A percentile compares a stretch with the other conserved stretches of the same genome.
Evolutionary conservation across 92 coral and sea anemone genomes (phyloP).

Genomic region (Phymanthus crucifer): DNA sequence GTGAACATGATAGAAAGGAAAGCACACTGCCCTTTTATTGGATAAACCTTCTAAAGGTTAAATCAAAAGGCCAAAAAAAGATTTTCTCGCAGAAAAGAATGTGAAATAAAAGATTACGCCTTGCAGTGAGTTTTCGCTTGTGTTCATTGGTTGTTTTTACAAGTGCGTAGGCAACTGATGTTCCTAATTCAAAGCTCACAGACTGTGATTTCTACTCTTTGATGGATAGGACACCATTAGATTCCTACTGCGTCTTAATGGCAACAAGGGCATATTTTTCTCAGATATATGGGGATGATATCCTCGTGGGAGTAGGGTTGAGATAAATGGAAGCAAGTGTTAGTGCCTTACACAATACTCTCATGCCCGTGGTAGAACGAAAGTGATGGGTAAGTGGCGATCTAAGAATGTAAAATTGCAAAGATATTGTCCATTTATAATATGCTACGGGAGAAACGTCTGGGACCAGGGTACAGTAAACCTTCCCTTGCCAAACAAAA

Average conservation of each 20-base stretch:
- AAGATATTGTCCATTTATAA: too few species aligned
- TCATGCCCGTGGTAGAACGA: background rate
- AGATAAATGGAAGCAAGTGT: background rate
- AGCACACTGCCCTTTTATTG: background rate
- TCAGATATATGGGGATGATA: background rate
- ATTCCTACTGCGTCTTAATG: slow-evolving; percentile 4
- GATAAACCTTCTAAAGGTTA: background rate
- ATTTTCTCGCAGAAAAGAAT: background rate
- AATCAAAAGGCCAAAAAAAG: background rate
- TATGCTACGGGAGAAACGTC: too few species aligned
- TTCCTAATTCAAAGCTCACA: background rate
- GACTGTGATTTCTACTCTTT: background rate
- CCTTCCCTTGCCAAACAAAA: too few species aligned
- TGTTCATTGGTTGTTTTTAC: background rate
- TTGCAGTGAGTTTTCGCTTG: background rate
- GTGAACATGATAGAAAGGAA: background rate
- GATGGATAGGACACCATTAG: background rate
- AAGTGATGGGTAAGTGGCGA: background rate
- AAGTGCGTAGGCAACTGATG: background rate
- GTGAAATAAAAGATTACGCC: background rate
- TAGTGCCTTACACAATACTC: background rate
- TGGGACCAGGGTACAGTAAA: too few species aligned
- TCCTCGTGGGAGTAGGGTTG: background rate
- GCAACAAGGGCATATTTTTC: background rate
- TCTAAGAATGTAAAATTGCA: too few species aligned